Evolutionary conservation across 2,113 vertebrate species (phyloP), one percentile per base, ranked within the genome.

Genomic region (Hepsetus odoe): DNA sequence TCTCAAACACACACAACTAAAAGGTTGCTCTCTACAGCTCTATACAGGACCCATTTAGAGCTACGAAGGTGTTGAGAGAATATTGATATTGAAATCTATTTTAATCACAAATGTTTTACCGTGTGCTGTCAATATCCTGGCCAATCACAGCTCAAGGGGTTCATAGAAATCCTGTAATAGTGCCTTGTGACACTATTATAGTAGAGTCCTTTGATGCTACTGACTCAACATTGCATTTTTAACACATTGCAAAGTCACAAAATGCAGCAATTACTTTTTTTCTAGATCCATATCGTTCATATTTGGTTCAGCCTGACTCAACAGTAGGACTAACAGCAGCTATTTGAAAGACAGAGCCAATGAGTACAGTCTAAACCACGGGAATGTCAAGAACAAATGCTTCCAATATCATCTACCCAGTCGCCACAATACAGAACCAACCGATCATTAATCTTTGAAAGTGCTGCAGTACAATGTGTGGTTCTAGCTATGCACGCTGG

Each of bases 1-100:
- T 28, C 61, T 53, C 44, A 20, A 30, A 66, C 26, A 71, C 33
- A 51, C 13, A 75, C 44, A 65, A 65, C 42, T 33, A n/a, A 12
- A 53, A 65, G 5, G 61, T 46, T n/a, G 10, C 20, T 12, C n/a
- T n/a, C n/a, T n/a, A n/a, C n/a, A n/a, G n/a, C n/a, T n/a, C n/a
- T n/a, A 26, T 18, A 49, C 30, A 10, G 2, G 24, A n/a, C 16
- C 44, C 56, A 20, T 58, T 58, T 32, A 42, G 5, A 74, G 28
- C 28, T 71, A 3, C 61, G 9, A 1, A 58, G 16, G 40, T n/a
- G 24, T 20, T 58, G n/a, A 26, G 7, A n/a, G 18, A 35, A n/a
- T n/a, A n/a, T n/a, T n/a, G n/a, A n/a, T n/a, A n/a, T n/a, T n/a
- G n/a, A n/a, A n/a, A n/a, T n/a, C n/a, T n/a, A n/a, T 44, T 2